Percentiles rank a stretch among this genome's conserved stretches.
These are phyloP conservation scores for Microplitis manilae DNA, from an alignment of 2,888 invertebrate species.

Conservation along the genomic window DNA sequence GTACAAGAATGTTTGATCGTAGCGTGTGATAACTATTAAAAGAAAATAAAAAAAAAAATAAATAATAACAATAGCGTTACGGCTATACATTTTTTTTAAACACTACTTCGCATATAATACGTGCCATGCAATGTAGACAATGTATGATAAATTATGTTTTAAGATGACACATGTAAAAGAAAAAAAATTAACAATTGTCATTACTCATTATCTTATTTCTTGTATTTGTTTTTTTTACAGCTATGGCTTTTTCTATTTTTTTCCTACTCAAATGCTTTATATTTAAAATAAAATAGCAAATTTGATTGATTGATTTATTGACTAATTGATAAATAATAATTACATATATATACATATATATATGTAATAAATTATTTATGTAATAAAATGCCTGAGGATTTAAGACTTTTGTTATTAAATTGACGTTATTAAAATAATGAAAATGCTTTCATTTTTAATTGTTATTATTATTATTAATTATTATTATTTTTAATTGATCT, in stretches of 20 bases:
- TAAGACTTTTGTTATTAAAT: too few relatives aligned
- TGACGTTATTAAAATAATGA: too few relatives aligned
- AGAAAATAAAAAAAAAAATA: slow-evolving; percentile 1
- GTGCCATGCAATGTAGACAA: slow-evolving; percentile 16
- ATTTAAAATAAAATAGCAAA: too few relatives aligned
- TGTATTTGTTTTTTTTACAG: slow-evolving; percentile 4
- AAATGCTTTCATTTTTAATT: background rate
- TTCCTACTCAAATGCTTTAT: too few relatives aligned
- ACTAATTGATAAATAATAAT: too few relatives aligned
- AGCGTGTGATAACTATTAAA: slow-evolving; percentile 21
- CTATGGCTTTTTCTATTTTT: background rate
- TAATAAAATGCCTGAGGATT: too few relatives aligned
- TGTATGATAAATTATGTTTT: slow-evolving; percentile 12
- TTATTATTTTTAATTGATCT: background rate
- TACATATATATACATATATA: too few relatives aligned
- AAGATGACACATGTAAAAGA: background rate
- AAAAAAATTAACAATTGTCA: background rate
- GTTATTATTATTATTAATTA: background rate
- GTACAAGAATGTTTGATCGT: slow-evolving; percentile 17
- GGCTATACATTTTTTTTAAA: slow-evolving; percentile 18
- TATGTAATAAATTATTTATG: too few relatives aligned
- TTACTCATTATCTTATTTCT: background rate
- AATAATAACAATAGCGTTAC: slow-evolving; percentile 6
- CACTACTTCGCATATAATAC: slow-evolving; percentile 27
- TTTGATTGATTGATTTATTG: too few relatives aligned